A percentile compares a stretch with the other conserved stretches of the same genome.
These are phyloP conservation scores for Psittacara wagleri DNA, from an alignment of 2,113 vertebrate genomes.

Conservation along the genomic window DNA sequence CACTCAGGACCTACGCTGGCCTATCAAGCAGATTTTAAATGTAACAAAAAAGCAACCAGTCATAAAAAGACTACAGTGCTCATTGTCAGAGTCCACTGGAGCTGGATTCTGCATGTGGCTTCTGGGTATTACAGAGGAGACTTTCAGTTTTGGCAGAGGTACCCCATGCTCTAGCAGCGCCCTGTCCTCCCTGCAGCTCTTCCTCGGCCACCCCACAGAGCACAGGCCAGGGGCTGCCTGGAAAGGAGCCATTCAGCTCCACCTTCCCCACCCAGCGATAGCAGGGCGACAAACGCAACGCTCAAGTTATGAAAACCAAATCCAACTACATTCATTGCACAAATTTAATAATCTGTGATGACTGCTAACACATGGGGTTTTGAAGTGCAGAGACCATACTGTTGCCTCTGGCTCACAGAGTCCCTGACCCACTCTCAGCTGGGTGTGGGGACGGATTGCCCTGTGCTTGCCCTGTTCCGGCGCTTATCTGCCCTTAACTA, in stretches of 20 bases:
- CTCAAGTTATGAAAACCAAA: background rate
- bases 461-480: background rate
- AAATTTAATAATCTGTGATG: background rate
- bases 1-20: background rate
- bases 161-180: rapidly evolving
- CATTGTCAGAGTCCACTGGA: background rate
- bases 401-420: background rate
- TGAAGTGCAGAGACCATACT: background rate
- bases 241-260: background rate
- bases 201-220: rapidly evolving
- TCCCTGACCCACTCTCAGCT: background rate
- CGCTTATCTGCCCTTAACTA: background rate
- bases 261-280: background rate
- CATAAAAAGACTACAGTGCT: background rate
- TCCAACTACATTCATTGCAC: background rate
- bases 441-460: background rate
- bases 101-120: background rate
- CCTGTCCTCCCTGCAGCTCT: background rate
- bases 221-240: background rate
- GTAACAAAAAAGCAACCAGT: background rate
- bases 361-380: background rate
- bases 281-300: background rate
- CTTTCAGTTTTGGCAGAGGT: background rate
- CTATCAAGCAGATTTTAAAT: background rate
- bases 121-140: background rate